Conservation (phyloP, 2,113 vertebrate species). For the Clarias gariepinus region DNA sequence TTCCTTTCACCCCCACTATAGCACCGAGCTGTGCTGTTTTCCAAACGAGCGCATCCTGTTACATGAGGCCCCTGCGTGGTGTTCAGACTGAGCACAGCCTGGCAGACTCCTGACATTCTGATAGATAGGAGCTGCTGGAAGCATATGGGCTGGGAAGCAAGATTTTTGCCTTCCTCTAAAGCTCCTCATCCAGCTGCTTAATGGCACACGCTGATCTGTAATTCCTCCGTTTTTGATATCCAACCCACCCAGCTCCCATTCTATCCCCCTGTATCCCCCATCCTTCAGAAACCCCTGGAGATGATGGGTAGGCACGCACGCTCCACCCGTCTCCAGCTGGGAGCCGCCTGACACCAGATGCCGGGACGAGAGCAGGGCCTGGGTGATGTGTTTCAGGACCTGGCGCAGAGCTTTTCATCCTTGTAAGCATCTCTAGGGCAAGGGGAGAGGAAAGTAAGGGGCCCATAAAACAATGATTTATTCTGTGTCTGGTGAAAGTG, state of each 20-base stretch:
- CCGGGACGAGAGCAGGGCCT: slow-evolving; percentile 17
- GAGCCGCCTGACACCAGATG: slow-evolving; percentile 38
- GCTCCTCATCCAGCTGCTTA: slow-evolving; percentile 51
- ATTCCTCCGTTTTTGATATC: slow-evolving; percentile 38
- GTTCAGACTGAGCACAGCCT: slow-evolving; percentile 65
- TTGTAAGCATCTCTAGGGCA: slow-evolving; percentile 16
- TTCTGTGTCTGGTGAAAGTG: neutral
- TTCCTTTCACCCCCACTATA: neutral
- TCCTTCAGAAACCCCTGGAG: slow-evolving; percentile 36
- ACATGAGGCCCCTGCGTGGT: slow-evolving; percentile 60
- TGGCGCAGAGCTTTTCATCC: slow-evolving; percentile 34
- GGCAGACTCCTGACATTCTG: slow-evolving; percentile 68
- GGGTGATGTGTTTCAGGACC: slow-evolving; percentile 15
- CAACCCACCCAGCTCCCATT: slow-evolving; percentile 5
- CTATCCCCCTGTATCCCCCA: neutral
- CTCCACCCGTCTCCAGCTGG: slow-evolving; percentile 44
- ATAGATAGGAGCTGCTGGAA: slow-evolving; percentile 69
- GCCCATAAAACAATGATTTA: slow-evolving; percentile 27
- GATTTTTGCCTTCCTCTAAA: slow-evolving; percentile 28
- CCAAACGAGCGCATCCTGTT: slow-evolving; percentile 67
- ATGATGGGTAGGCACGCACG: slow-evolving; percentile 22
- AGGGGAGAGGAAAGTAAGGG: neutral
- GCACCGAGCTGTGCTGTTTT: slow-evolving; percentile 41
- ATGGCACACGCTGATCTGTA: slow-evolving; percentile 45
- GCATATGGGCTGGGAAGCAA: slow-evolving; percentile 64